Evolutionary conservation across 1,140 invertebrate species (phyloP).

Genomic region (Phthorimaea operculella): DNA sequence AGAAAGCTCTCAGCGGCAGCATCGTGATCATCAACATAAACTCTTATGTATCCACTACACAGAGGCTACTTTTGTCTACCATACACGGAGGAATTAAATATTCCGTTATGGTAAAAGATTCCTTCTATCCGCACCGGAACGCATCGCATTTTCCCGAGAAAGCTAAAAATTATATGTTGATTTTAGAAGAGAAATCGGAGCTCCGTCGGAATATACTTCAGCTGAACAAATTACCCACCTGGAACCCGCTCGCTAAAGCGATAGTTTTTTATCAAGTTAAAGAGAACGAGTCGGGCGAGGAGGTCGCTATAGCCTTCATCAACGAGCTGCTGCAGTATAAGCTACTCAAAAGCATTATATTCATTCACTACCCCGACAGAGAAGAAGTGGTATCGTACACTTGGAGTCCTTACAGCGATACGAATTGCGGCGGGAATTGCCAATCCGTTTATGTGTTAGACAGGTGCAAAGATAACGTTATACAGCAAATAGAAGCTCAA

Average conservation of each 20-base stretch:
- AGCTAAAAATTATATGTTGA: constrained; percentile 67
- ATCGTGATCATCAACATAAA: constrained; percentile 63
- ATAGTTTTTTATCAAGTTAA: constrained; percentile 54
- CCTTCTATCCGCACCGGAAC: constrained; percentile 55
- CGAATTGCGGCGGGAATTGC: constrained; percentile 58
- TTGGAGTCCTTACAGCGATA: constrained; percentile 58
- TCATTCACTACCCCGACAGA: constrained; percentile 42
- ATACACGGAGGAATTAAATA: constrained; percentile 59
- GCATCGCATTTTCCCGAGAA: constrained; percentile 67
- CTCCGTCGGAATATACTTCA: constrained; percentile 51
- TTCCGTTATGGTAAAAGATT: constrained; percentile 65
- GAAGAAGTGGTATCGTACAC: constrained; percentile 53
- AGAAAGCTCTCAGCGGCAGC: constrained; percentile 61
- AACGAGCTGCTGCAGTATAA: constrained; percentile 51
- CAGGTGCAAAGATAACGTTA: constrained; percentile 45
- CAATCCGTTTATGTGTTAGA: constrained; percentile 55
- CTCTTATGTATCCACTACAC: constrained; percentile 49
- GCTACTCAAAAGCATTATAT: constrained; percentile 54
- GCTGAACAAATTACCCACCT: constrained; percentile 58
- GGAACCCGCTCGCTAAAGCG: constrained; percentile 65
- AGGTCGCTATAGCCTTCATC: constrained; percentile 47
- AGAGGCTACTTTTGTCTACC: constrained; percentile 52
- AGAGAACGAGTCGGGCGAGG: constrained; percentile 31
- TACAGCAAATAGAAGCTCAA: constrained; percentile 40
- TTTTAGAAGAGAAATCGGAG: constrained; percentile 60